phyloP scores from a whole-genome alignment of 2,888 invertebrate species.

The Ectobius pallidus region DNA sequence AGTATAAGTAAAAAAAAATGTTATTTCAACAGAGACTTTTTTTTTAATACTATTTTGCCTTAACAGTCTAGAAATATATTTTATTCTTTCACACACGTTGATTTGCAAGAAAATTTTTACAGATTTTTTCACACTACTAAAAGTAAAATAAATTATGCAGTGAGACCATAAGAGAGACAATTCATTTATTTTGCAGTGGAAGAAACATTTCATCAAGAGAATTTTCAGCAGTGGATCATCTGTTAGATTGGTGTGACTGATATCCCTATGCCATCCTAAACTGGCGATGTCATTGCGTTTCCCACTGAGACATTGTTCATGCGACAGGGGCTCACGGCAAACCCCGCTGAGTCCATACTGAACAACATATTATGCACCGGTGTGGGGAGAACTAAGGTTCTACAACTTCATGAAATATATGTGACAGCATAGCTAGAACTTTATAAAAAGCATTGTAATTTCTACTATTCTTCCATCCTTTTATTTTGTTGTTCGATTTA shows the following conservation, averaged over 20 bases:
- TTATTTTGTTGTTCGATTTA: background rate
- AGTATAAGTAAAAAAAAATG: too few relatives aligned
- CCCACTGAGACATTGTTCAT: slow-evolving; percentile 16
- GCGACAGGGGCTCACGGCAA: slow-evolving; percentile 17
- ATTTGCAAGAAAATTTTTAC: too few relatives aligned
- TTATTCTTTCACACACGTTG: too few relatives aligned
- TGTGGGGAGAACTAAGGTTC: background rate
- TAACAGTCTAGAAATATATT: too few relatives aligned
- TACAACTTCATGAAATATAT: background rate
- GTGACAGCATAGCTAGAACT: background rate
- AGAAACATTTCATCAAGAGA: background rate
- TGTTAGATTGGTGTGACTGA: slow-evolving; percentile 5
- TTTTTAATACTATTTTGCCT: too few relatives aligned
- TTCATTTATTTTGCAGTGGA: too few relatives aligned
- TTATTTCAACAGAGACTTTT: too few relatives aligned
- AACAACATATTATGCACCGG: slow-evolving; percentile 6
- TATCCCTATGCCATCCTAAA: slow-evolving; percentile 8
- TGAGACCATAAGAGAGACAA: too few relatives aligned
- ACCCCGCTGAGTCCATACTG: slow-evolving; percentile 2
- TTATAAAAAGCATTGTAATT: too few relatives aligned
- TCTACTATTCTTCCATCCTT: background rate
- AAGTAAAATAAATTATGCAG: too few relatives aligned
- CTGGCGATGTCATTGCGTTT: slow-evolving; percentile 24
- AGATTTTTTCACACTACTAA: too few relatives aligned
- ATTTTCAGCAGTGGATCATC: slow-evolving; percentile 12